Percentiles rank a stretch among this genome's conserved stretches.
Conservation (phyloP, 1,140 invertebrate species). For the Anastrepha ludens region DNA sequence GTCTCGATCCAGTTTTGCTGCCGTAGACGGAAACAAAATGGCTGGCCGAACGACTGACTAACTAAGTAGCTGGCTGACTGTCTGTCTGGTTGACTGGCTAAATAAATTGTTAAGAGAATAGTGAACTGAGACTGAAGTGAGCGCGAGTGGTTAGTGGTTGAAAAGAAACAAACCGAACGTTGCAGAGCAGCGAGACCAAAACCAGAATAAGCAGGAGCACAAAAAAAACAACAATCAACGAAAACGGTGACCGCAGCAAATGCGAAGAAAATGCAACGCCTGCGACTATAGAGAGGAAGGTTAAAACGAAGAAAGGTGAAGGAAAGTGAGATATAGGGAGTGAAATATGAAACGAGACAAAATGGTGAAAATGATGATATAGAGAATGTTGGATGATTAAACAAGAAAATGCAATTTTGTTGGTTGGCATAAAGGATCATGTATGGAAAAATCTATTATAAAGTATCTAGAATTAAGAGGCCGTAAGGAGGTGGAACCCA, state of each 20-base stretch:
- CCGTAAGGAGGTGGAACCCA: too few species aligned
- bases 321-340: neutral
- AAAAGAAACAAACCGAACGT: constrained; percentile 1
- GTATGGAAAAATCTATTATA: too few species aligned
- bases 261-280: constrained; percentile 13
- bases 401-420: neutral
- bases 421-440: neutral
- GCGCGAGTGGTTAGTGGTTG: neutral
- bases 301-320: constrained; percentile 19
- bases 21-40: constrained; percentile 46
- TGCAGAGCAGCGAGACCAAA: neutral
- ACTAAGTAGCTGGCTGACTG: neutral
- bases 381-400: neutral
- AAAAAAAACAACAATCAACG: neutral
- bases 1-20: constrained; percentile 45
- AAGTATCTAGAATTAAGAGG: too few species aligned
- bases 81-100: neutral
- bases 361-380: neutral
- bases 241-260: constrained; percentile 40
- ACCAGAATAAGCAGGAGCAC: neutral
- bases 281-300: neutral
- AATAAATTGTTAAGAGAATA: constrained; percentile 41
- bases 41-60: constrained; percentile 37
- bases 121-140: constrained; percentile 15
- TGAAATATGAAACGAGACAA: neutral